Base-by-base conservation (phyloP, 2,888 invertebrate species). In the Parascotia fuliginaria region DNA sequence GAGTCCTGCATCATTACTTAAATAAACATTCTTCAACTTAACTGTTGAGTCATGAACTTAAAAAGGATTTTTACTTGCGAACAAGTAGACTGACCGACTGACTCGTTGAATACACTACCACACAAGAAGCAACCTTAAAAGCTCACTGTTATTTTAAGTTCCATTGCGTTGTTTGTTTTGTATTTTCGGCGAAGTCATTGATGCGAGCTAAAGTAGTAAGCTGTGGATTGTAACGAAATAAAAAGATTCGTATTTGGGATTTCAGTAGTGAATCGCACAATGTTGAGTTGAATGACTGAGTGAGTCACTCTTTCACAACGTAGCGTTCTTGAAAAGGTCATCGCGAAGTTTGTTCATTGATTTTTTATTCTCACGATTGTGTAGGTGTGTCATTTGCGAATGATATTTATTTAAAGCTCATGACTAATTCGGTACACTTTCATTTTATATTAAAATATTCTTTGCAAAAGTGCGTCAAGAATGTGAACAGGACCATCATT, bases 241-340 rank as follows among this genome's bases (percentile, higher is more conserved):
- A 46, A 45, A 13, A 4, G 6, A 33, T 0, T 56, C 54, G 37
- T 32, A 4, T 55, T 55, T 41, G 60, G 34, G 34, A 12, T 11
- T n/a, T 38, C 31, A 28, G 19, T 54, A 38, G 53, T 53, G 49
- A 54, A 49, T 51, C 42, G 53, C 31, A 51, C 40, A 33, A 41
- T 49, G 45, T 27, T 12, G 65, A 73, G 88, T 88, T 87, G 87
- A 88, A 88, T 84, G 89, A 88, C 89, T 87, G 56, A 57, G 55
- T 88, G 87, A 87, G 62, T 87, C 87, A 87, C 48, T 77, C 77
- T 81, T 82, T 81, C 78, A 76, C 78, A 79, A 83, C 79, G 72
- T 72, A 71, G 73, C 78, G 80, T 82, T 82, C 85, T 85, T 86
- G 78, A 65, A 84, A 87, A 88, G 89, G 87, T 85, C 85, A 77